Evolutionary conservation across 2,888 invertebrate genomes (phyloP).

Genomic region (Rotaria macrura): DNA sequence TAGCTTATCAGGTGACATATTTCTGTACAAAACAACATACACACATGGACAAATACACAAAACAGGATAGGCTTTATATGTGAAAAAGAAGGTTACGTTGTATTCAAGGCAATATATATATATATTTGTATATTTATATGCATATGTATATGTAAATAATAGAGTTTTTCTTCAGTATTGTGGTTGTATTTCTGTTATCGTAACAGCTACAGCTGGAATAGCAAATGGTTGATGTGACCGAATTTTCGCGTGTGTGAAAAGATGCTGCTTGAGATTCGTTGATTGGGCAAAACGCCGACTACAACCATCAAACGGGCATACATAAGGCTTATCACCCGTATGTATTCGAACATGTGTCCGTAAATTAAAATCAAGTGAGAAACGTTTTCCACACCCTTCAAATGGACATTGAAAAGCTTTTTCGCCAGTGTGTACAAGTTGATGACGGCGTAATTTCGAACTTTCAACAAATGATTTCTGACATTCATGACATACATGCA

Average conservation of each 20-base stretch:
- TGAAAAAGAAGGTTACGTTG: neutral
- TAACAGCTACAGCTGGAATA: conserved; percentile 21
- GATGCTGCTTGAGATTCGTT: conserved; percentile 92
- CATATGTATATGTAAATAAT: neutral
- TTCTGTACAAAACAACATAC: conserved; percentile 3
- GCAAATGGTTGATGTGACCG: conserved; percentile 60
- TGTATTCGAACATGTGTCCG: conserved; percentile 96
- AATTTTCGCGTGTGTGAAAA: conserved; percentile 91
- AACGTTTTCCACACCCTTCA: conserved; percentile 90
- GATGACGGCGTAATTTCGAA: conserved; percentile 86
- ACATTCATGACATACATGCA: conserved; percentile 91
- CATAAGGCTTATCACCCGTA: conserved; percentile 87
- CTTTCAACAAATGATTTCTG: conserved; percentile 95
- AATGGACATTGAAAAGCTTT: conserved; percentile 96
- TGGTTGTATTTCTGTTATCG: conserved; percentile 15
- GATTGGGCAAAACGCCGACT: conserved; percentile 97
- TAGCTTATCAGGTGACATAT: neutral
- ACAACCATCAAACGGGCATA: conserved; percentile 94
- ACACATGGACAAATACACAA: neutral
- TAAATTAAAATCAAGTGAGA: conserved; percentile 87
- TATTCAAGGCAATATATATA: neutral
- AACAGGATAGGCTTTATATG: neutral
- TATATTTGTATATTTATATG: neutral
- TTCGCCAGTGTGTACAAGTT: conserved; percentile 90
- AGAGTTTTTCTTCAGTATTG: neutral